Conservation (phyloP, 2,797 vertebrate genomes). For the Cynodonichthys magdalenae region DNA sequence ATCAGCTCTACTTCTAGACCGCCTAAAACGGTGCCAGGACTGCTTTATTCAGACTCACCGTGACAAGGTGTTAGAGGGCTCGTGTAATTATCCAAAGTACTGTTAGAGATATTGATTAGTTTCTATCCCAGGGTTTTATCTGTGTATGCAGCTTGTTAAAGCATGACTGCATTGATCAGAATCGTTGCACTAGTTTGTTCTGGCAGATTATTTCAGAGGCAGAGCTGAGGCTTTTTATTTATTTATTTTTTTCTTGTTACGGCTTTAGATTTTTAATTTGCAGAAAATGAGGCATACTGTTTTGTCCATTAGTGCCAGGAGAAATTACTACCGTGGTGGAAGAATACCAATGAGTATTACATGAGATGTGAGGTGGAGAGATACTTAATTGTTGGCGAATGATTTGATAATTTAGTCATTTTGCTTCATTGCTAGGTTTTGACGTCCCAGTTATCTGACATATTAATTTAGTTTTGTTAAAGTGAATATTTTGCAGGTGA, state of each 20-base stretch:
- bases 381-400: background rate
- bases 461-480: background rate
- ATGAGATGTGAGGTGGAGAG: background rate
- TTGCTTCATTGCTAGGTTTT: background rate
- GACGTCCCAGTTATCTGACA: background rate
- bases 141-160: constrained; percentile 13
- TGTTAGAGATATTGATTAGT: constrained; percentile 49
- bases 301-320: constrained; percentile 21
- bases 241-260: constrained; percentile 8
- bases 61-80: constrained; percentile 11
- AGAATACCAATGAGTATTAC: constrained; percentile 5
- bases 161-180: constrained; percentile 28
- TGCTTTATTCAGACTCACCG: constrained; percentile 23
- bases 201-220: constrained; percentile 11
- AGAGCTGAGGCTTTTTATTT: background rate
- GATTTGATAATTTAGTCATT: background rate
- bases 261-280: constrained; percentile 28
- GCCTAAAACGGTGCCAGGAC: constrained; percentile 17
- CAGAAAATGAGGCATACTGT: constrained; percentile 16
- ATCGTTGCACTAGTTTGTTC: constrained; percentile 8
- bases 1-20: constrained; percentile 34
- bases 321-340: constrained; percentile 8
- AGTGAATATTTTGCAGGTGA: background rate
- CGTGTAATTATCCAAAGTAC: constrained; percentile 37
- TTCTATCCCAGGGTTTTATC: constrained; percentile 31